These are phyloP conservation scores for Tetramorium simillimum DNA, from an alignment of 1,140 invertebrate genomes.

Conservation along the genomic window DNA sequence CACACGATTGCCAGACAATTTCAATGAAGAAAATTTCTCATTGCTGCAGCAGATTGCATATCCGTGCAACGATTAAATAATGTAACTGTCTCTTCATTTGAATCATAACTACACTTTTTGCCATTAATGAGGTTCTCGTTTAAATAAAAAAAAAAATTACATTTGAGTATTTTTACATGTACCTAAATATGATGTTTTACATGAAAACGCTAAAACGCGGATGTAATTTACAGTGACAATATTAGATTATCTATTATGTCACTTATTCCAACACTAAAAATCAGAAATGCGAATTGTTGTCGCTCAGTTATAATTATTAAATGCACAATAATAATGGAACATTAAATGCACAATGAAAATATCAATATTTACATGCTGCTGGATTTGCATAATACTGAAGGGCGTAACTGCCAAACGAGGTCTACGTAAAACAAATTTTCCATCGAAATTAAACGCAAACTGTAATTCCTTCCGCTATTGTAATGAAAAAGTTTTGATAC, in stretches of 20 bases:
- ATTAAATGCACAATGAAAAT: constrained; percentile 3
- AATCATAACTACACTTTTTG: constrained; percentile 18
- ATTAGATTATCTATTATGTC: constrained; percentile 9
- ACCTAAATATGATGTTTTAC: not conserved
- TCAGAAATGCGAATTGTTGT: not conserved
- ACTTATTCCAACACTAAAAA: constrained; percentile 4
- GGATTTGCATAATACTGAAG: not conserved
- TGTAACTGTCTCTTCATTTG: constrained; percentile 28
- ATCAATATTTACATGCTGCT: not conserved
- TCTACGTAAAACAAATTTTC: not conserved
- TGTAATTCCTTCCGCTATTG: not conserved
- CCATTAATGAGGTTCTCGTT: not conserved
- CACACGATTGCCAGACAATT: constrained; percentile 48
- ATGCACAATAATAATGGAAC: not conserved
- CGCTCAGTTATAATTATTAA: not conserved
- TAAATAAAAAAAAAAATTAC: constrained; percentile 6
- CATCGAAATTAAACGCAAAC: not conserved
- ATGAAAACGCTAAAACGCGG: not conserved
- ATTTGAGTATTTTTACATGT: not conserved
- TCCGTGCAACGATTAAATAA: constrained; percentile 40
- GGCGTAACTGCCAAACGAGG: not conserved
- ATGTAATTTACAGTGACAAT: not conserved
- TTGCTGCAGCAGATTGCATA: constrained; percentile 27
- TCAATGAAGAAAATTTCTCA: constrained; percentile 47
- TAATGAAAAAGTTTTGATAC: not conserved